phyloP scores from a whole-genome alignment of 2,113 vertebrate species.

The Glareola pratincola region DNA sequence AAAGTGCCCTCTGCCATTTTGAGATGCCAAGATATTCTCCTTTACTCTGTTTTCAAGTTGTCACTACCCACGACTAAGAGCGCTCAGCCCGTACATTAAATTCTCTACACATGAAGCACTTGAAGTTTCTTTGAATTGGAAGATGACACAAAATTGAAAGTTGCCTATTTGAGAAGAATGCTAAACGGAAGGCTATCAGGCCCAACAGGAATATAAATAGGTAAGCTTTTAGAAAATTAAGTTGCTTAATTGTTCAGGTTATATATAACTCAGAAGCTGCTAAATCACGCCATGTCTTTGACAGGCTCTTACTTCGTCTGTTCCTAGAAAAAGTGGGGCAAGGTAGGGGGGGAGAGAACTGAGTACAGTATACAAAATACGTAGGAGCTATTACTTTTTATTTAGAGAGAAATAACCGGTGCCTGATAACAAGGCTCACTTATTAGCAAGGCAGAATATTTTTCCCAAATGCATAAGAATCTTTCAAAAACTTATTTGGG shows the following conservation, averaged over 20 bases:
- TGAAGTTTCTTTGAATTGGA: background rate
- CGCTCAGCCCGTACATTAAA: background rate
- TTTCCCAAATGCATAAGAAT: constrained; percentile 24
- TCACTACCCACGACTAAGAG: background rate
- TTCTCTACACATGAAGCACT: background rate
- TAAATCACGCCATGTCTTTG: constrained; percentile 21
- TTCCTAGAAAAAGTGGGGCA: constrained; percentile 22
- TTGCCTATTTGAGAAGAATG: background rate
- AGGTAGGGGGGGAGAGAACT: background rate
- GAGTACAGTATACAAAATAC: constrained; percentile 1
- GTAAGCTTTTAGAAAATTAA: constrained; percentile 46
- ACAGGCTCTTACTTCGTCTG: constrained; percentile 24
- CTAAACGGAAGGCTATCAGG: background rate
- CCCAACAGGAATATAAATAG: constrained; percentile 16
- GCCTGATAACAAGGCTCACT: background rate
- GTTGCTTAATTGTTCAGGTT: constrained; percentile 42
- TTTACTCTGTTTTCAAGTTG: background rate
- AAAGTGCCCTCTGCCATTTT: background rate
- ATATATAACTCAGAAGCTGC: constrained; percentile 1
- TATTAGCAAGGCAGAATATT: constrained; percentile 30
- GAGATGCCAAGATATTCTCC: background rate
- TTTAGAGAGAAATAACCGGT: background rate
- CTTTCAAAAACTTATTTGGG: background rate
- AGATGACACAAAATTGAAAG: background rate
- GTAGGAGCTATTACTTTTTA: background rate